Evolutionary conservation across 2,888 invertebrate species (phyloP).

Genomic region (Dyspetes luteomarginatus): DNA sequence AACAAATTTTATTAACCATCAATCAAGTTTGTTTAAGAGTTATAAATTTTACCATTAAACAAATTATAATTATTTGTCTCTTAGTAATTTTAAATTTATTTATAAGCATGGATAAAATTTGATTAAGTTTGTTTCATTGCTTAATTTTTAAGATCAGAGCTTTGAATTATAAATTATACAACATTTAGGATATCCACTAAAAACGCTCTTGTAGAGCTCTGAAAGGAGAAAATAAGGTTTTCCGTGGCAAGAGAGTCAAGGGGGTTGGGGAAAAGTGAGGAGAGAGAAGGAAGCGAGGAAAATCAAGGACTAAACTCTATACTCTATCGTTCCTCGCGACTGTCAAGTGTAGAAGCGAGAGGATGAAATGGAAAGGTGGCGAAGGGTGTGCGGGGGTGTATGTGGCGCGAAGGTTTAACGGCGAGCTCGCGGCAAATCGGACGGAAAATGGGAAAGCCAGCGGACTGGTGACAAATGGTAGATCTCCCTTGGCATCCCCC

Average conservation of each 20-base stretch:
- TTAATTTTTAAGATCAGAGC: background rate
- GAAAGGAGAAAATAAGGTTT: constrained; percentile 50
- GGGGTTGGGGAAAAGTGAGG: background rate
- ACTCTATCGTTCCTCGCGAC: constrained; percentile 21
- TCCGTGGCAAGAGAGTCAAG: constrained; percentile 16
- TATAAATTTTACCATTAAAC: too few relatives aligned
- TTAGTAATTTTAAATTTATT: too few relatives aligned
- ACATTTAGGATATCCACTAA: constrained; percentile 3
- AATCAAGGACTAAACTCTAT: constrained; percentile 30
- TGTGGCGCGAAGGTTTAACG: constrained; percentile 71
- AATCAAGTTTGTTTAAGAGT: too few relatives aligned
- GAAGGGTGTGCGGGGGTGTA: constrained; percentile 59
- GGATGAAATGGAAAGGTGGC: constrained; percentile 64
- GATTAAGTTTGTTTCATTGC: background rate
- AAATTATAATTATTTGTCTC: too few relatives aligned
- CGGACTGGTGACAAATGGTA: constrained; percentile 83
- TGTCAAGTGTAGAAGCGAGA: constrained; percentile 54
- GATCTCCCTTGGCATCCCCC: constrained; percentile 68
- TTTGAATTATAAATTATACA: background rate
- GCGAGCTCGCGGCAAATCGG: constrained; percentile 80
- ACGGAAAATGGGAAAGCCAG: constrained; percentile 83
- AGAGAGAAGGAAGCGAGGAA: background rate
- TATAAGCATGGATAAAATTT: too few relatives aligned
- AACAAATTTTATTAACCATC: too few relatives aligned
- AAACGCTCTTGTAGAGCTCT: constrained; percentile 11